Percentiles rank a stretch among this genome's conserved stretches.
These are phyloP conservation scores for Cervus canadensis DNA, from an alignment of 2,113 vertebrate species.

Conservation along the genomic window DNA sequence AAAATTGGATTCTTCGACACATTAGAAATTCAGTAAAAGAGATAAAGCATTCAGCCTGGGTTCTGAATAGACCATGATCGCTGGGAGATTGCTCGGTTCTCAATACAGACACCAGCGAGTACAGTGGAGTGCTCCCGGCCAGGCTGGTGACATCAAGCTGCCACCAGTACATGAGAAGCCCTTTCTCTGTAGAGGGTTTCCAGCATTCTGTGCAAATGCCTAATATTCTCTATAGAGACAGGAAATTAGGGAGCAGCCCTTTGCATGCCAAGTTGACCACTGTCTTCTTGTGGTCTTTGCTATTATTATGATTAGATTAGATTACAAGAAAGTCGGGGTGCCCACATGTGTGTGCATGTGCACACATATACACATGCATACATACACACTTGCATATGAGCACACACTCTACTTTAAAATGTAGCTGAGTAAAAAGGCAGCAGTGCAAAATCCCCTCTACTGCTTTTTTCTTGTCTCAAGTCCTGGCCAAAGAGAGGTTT, in stretches of 20 bases:
- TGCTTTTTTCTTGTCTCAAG: background rate
- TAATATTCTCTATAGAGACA: background rate
- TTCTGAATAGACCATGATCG: background rate
- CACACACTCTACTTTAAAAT: background rate
- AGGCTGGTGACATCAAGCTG: background rate
- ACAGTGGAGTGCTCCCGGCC: background rate
- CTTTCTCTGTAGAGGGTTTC: background rate
- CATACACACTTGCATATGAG: background rate
- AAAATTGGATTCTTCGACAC: conserved; percentile 47
- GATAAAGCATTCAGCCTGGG: background rate
- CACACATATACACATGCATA: background rate
- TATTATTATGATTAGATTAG: background rate
- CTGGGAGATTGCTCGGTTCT: background rate
- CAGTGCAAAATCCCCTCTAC: no score
- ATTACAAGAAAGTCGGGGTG: background rate
- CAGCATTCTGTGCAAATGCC: background rate
- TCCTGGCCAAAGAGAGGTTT: background rate
- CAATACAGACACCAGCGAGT: background rate
- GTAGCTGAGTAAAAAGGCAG: background rate
- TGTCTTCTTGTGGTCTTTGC: background rate
- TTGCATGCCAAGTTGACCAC: background rate
- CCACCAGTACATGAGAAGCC: background rate
- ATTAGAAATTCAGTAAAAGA: conserved; percentile 25
- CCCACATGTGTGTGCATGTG: accelerated
- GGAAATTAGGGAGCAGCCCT: background rate